Conservation (phyloP, 2,888 invertebrate genomes). For the Latheticus oryzae region DNA sequence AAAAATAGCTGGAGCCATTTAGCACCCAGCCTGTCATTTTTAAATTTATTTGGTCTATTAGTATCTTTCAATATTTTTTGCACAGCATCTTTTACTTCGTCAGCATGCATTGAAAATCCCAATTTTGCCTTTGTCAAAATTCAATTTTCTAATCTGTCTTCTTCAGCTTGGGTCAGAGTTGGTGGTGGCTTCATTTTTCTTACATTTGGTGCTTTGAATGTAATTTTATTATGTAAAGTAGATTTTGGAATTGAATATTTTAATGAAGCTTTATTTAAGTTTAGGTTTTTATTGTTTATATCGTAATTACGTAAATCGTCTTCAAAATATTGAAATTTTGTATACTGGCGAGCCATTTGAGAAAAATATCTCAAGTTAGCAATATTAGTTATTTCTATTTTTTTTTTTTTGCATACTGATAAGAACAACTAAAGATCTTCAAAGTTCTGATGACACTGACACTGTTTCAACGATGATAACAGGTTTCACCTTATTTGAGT, state of each 20-base stretch:
- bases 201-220: background rate
- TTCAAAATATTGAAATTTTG: too few relatives aligned
- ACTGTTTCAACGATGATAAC: too few relatives aligned
- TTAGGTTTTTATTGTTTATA: too few relatives aligned
- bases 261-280: too few relatives aligned
- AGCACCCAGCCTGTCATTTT: background rate
- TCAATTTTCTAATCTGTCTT: background rate
- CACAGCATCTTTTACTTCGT: background rate
- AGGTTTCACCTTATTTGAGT: too few relatives aligned
- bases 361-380: too few relatives aligned
- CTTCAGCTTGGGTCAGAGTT: background rate
- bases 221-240: background rate
- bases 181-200: background rate
- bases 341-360: too few relatives aligned
- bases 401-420: too few relatives aligned
- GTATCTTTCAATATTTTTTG: background rate
- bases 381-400: too few relatives aligned
- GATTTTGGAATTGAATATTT: constrained; percentile 1
- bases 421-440: too few relatives aligned
- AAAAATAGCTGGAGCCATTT: background rate
- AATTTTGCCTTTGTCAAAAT: background rate
- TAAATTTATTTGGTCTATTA: background rate
- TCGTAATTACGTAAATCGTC: too few relatives aligned
- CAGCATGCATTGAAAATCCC: background rate
- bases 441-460: too few relatives aligned